Evolutionary conservation across 2,113 vertebrate genomes (phyloP), one percentile per base, ranked within the genome.

Genomic region (Bettongia penicillata): DNA sequence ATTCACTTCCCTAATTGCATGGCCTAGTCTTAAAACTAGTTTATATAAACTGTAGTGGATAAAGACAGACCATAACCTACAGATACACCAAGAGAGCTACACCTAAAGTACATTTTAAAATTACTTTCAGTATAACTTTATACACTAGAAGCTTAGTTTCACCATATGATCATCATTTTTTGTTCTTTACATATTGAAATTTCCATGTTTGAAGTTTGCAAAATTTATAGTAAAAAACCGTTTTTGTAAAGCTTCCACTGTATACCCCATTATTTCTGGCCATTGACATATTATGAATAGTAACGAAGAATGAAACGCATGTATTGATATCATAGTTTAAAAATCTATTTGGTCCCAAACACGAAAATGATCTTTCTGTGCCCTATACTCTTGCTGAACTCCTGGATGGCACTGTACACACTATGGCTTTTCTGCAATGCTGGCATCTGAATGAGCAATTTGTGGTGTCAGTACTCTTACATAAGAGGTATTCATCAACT

Each of bases 351-450:
- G 68, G 37, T 37, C 37, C 37, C 37, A n/a, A 77, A 77, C 61
- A n/a, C 19, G 4, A 77, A 77, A 77, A 77, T 77, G 37, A 77
- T 77, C n/a, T 68, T 77, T 77, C 31, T n/a, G 61, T n/a, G 61
- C 19, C 61, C 68, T 43, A 84, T 8, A 57, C 37, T 61, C 90
- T 90, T 55, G 31, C 91, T 92, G 90, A 91, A 93, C 91, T 96
- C 68, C 91, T 51, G 50, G 68, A 50, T 52, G 47, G 92, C 28
- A 48, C 28, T n/a, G 47, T 91, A 26, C 49, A 26, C 49, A 94
- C 31, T 37, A 19, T 51, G 91, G 26, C 55, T 92, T 93, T n/a
- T 68, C 19, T 51, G n/a, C 2, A 55, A 16, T 43, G 31, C 51
- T 94, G n/a, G 12, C 25, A 84, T 84, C 16, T n/a, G n/a, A 84